Base-by-base conservation (phyloP, 2,113 vertebrate species). In the Scophthalmus maximus region DNA sequence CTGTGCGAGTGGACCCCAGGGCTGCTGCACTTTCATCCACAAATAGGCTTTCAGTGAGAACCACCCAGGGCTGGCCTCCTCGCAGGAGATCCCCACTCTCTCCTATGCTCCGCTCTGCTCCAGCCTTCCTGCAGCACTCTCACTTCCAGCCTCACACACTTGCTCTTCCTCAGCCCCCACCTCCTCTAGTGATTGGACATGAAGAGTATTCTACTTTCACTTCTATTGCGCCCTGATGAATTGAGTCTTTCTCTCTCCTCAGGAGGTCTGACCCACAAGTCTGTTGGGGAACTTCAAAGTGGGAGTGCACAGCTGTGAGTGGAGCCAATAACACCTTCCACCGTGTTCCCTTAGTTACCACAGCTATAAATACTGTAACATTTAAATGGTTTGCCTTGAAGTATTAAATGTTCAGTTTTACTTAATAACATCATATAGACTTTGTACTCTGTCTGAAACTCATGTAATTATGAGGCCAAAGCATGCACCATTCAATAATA, bases 11-110 rank as follows among this genome's bases (percentile, higher is more conserved):
- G 90, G 93, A 93, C 92, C 91, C 92, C 85, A 87, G 93, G 90
- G 93, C 92, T 87, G 85, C 87, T 62, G 81, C 86, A 92, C 94
- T 94, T 94, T 94, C 91, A 94, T 94, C 92, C 83, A 88, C 87
- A 92, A 90, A 93, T 91, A 90, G 85, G 81, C 91, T 90, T 92
- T 91, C 85, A 84, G 78, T 34, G 76, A 84, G 86, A 92, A 84
- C 87, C 87, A 91, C 91, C 90, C 82, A 79, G 78, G 82, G 82
- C 83, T 82, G 87, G 84, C 73, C 84, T 86, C 85, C 74, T 78
- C 27, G 38, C 74, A 79, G 79, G 82, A 83, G 81, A 86, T 81
- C 81, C 84, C 76, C 78, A 59, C 64, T 71, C 68, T 78, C 76
- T 87, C 82, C 46, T 63, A 56, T 18, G 29, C 60, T 60, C 57